Evolutionary conservation across 1,140 invertebrate genomes (phyloP).

Genomic region (Akabosia matsudoensis): DNA sequence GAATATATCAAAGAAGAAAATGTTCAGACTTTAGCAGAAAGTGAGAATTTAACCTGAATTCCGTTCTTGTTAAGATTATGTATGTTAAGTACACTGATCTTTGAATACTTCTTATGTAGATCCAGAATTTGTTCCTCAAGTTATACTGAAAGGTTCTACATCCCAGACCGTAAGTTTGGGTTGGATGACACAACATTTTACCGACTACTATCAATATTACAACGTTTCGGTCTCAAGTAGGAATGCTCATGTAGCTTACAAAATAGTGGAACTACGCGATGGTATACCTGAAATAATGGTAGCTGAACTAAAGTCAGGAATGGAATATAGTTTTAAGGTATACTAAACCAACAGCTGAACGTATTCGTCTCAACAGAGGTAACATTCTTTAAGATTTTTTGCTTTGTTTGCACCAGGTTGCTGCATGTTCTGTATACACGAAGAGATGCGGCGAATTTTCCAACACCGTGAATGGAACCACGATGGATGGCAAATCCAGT

Average conservation of each 20-base stretch:
- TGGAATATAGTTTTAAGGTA: slow-evolving; percentile 71
- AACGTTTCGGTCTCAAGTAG: slow-evolving; percentile 32
- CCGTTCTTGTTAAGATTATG: not conserved
- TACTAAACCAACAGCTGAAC: slow-evolving; percentile 51
- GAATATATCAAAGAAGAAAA: not conserved
- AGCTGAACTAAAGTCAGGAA: slow-evolving; percentile 57
- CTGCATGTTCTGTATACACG: slow-evolving; percentile 73
- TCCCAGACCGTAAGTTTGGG: slow-evolving; percentile 72
- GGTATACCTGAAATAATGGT: slow-evolving; percentile 37
- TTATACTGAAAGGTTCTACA: slow-evolving; percentile 72
- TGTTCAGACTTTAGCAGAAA: slow-evolving; percentile 60
- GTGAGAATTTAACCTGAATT: slow-evolving; percentile 46
- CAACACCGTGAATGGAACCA: slow-evolving; percentile 68
- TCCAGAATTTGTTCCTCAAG: slow-evolving; percentile 71
- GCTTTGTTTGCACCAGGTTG: slow-evolving; percentile 53
- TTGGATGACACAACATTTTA: slow-evolving; percentile 63
- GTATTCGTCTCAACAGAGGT: not conserved
- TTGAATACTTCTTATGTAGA: slow-evolving; percentile 59
- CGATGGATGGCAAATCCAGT: slow-evolving; percentile 68
- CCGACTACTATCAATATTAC: slow-evolving; percentile 44
- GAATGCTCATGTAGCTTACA: no score
- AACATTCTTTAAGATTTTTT: slow-evolving; percentile 48
- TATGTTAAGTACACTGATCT: not conserved
- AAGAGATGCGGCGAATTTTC: slow-evolving; percentile 71
- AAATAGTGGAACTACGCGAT: no score